Percentiles rank a stretch among this genome's conserved stretches.
Conservation (phyloP, 2,113 vertebrate genomes). For the Apeltes quadracus region DNA sequence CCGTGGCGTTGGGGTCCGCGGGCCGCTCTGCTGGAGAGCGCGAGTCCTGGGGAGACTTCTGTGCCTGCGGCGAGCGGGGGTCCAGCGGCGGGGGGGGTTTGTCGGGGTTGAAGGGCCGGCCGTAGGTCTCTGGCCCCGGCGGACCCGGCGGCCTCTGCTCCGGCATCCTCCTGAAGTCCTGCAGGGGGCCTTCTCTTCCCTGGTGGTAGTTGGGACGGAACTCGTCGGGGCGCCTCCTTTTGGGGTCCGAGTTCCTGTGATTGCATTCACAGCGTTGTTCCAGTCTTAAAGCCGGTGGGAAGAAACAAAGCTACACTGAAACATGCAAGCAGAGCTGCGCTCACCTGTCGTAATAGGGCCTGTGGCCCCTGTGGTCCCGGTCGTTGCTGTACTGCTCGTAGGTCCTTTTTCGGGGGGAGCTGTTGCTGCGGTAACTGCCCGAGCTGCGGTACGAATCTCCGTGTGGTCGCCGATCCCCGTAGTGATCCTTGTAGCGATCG, state of each 20-base stretch:
- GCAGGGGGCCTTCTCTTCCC: slow-evolving; percentile 81
- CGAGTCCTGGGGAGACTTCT: slow-evolving; percentile 93
- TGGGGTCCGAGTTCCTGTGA: slow-evolving; percentile 90
- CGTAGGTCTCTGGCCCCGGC: slow-evolving; percentile 89
- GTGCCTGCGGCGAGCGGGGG: slow-evolving; percentile 91
- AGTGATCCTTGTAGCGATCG: slow-evolving; percentile 97
- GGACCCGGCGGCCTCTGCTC: slow-evolving; percentile 88
- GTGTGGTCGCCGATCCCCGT: slow-evolving; percentile 87
- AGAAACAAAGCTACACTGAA: not conserved
- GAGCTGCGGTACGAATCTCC: slow-evolving; percentile 89
- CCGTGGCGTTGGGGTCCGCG: slow-evolving; percentile 83
- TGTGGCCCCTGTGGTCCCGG: slow-evolving; percentile 90
- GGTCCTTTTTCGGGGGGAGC: slow-evolving; percentile 87
- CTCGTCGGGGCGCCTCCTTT: slow-evolving; percentile 90
- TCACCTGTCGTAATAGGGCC: slow-evolving; percentile 95
- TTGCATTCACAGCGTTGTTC: not conserved
- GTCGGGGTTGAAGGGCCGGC: slow-evolving; percentile 89
- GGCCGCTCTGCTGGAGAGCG: slow-evolving; percentile 91
- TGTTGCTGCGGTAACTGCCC: slow-evolving; percentile 88
- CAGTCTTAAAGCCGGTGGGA: too few relatives aligned
- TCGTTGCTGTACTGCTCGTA: slow-evolving; percentile 95
- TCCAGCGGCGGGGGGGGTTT: slow-evolving; percentile 86
- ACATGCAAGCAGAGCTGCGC: not conserved
- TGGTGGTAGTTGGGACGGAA: slow-evolving; percentile 90
- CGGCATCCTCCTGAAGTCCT: slow-evolving; percentile 92